Evolutionary conservation across 2,888 invertebrate species (phyloP).

Genomic region (Acleris laterana): DNA sequence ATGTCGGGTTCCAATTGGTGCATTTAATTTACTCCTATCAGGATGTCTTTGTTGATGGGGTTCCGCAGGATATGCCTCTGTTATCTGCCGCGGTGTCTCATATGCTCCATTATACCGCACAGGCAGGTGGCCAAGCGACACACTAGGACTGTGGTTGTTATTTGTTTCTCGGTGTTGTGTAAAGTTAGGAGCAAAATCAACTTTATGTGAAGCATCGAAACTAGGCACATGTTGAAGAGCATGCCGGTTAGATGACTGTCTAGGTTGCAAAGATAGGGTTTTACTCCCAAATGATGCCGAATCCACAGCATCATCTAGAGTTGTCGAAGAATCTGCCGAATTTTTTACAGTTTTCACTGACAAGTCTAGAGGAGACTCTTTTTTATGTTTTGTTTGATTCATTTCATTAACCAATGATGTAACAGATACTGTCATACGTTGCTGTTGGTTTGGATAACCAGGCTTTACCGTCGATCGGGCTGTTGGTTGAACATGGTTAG

Average conservation of each 20-base stretch:
- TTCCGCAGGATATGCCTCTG: slow-evolving; percentile 67
- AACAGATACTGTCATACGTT: slow-evolving; percentile 79
- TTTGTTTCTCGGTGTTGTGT: slow-evolving; percentile 76
- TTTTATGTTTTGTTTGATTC: slow-evolving; percentile 83
- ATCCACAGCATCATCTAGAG: slow-evolving; percentile 86
- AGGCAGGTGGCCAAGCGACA: slow-evolving; percentile 54
- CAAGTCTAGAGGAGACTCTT: slow-evolving; percentile 93
- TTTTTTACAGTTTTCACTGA: slow-evolving; percentile 95
- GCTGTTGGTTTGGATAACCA: slow-evolving; percentile 71
- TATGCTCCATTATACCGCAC: slow-evolving; percentile 68
- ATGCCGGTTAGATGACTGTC: slow-evolving; percentile 61
- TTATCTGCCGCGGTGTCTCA: slow-evolving; percentile 57
- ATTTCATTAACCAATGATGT: slow-evolving; percentile 78
- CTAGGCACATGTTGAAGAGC: slow-evolving; percentile 52
- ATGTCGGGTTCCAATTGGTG: slow-evolving; percentile 53
- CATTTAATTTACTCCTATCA: slow-evolving; percentile 65
- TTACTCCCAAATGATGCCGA: slow-evolving; percentile 69
- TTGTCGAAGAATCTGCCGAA: slow-evolving; percentile 94
- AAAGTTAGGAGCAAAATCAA: slow-evolving; percentile 92
- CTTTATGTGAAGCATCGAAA: slow-evolving; percentile 86
- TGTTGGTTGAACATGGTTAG: slow-evolving; percentile 67
- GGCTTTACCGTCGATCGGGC: slow-evolving; percentile 67
- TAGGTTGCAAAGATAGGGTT: slow-evolving; percentile 59
- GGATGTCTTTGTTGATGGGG: slow-evolving; percentile 65
- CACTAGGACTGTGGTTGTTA: slow-evolving; percentile 53